Conservation (phyloP, 2,888 invertebrate species). For the Lepetodrilus schrolli region DNA sequence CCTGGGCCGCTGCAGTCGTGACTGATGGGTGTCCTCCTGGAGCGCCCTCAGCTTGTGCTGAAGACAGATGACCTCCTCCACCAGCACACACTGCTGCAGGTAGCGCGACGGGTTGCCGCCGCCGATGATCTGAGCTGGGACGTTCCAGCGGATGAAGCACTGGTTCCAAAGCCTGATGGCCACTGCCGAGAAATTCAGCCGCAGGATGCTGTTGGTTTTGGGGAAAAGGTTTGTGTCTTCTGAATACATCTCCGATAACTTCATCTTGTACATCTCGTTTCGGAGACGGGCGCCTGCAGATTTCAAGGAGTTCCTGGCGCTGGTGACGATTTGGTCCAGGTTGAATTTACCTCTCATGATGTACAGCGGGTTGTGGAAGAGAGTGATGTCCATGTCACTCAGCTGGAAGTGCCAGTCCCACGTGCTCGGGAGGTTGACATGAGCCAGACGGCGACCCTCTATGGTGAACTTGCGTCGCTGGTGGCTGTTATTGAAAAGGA, state of each 20-base stretch:
- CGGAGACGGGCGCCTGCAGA: slow-evolving; percentile 38
- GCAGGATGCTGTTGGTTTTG: slow-evolving; percentile 36
- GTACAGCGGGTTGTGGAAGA: slow-evolving; percentile 90
- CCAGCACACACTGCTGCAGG: slow-evolving; percentile 74
- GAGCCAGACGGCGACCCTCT: slow-evolving; percentile 48
- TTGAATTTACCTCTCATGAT: slow-evolving; percentile 45
- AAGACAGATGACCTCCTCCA: slow-evolving; percentile 74
- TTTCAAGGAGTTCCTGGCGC: slow-evolving; percentile 34
- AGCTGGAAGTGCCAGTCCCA: slow-evolving; percentile 96
- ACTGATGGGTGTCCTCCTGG: slow-evolving; percentile 34
- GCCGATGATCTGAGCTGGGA: slow-evolving; percentile 85
- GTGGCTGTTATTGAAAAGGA: slow-evolving; percentile 90
- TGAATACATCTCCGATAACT: slow-evolving; percentile 34
- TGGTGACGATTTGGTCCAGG: slow-evolving; percentile 38
- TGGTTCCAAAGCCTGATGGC: slow-evolving; percentile 85
- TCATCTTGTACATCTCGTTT: slow-evolving; percentile 33
- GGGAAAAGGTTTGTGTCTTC: slow-evolving; percentile 14
- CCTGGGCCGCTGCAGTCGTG: slow-evolving; percentile 44
- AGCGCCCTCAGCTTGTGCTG: slow-evolving; percentile 61
- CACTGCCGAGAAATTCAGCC: slow-evolving; percentile 47
- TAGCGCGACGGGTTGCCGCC: slow-evolving; percentile 79
- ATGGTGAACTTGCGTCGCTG: slow-evolving; percentile 81
- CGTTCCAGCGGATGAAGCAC: slow-evolving; percentile 92
- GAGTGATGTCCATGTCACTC: slow-evolving; percentile 84
- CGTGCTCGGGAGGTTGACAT: slow-evolving; percentile 75